These are phyloP conservation scores for Aphodius granarius DNA, from an alignment of 2,888 invertebrate species.

Conservation along the genomic window DNA sequence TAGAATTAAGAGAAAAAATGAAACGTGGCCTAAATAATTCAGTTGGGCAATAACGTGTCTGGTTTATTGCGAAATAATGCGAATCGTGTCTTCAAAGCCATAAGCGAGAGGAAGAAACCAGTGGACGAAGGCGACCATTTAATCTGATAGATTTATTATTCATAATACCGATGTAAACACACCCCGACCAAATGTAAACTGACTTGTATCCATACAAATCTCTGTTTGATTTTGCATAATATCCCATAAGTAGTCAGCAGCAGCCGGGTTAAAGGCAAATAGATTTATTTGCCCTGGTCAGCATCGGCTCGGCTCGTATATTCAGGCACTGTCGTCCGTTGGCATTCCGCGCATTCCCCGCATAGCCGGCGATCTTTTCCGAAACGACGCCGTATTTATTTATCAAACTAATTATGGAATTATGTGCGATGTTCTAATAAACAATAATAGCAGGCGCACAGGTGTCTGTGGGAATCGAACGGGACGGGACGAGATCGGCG, in stretches of 20 bases:
- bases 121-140: background rate
- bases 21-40: background rate
- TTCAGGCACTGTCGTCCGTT: constrained; percentile 1
- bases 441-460: constrained; percentile 12
- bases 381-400: constrained; percentile 2
- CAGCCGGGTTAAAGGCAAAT: constrained; percentile 2
- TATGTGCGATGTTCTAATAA: constrained; percentile 27
- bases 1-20: no score
- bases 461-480: constrained; percentile 15
- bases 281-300: constrained; percentile 1
- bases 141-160: constrained; percentile 10
- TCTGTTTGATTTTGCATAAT: constrained; percentile 14
- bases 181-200: constrained; percentile 9
- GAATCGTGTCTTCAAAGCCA: background rate
- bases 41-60: background rate
- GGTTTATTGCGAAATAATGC: background rate
- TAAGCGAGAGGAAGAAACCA: background rate
- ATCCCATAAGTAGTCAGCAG: constrained; percentile 12
- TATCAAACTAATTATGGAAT: constrained; percentile 25
- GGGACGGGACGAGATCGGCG: background rate
- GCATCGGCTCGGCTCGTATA: background rate
- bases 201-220: constrained; percentile 8
- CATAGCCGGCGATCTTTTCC: background rate
- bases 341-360: constrained; percentile 1
- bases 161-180: constrained; percentile 11